phyloP scores from a whole-genome alignment of 2,113 vertebrate genomes.

The Hemichromis elongatus region DNA sequence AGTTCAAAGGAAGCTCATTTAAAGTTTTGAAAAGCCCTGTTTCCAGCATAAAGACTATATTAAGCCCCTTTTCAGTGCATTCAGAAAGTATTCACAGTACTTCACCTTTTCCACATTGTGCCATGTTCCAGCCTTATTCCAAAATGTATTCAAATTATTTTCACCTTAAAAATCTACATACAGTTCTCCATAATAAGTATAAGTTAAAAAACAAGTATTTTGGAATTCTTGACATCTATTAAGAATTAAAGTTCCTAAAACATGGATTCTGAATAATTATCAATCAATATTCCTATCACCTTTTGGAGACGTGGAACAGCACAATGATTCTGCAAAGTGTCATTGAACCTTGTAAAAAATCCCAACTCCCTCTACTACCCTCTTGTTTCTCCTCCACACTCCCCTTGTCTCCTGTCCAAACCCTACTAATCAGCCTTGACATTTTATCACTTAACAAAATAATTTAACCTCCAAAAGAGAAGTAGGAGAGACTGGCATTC shows the following conservation, averaged over 20 bases:
- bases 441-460: slow-evolving; percentile 2
- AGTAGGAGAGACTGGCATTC: neutral
- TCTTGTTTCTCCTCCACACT: neutral
- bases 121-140: neutral
- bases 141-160: neutral
- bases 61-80: neutral
- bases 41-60: neutral
- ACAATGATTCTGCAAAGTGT: neutral
- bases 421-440: neutral
- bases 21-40: neutral
- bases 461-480: neutral
- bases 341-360: neutral
- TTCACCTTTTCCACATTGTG: neutral
- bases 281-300: neutral
- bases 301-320: neutral
- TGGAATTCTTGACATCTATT: neutral
- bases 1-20: neutral
- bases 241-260: neutral
- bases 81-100: neutral
- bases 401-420: neutral
- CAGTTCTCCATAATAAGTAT: neutral
- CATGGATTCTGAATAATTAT: neutral
- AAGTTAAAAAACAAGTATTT: too few species aligned
- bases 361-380: neutral
- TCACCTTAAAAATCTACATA: neutral